A percentile compares a stretch with the other conserved stretches of the same genome.
phyloP scores from a whole-genome alignment of 2,888 invertebrate species.

The Cactoblastis cactorum region DNA sequence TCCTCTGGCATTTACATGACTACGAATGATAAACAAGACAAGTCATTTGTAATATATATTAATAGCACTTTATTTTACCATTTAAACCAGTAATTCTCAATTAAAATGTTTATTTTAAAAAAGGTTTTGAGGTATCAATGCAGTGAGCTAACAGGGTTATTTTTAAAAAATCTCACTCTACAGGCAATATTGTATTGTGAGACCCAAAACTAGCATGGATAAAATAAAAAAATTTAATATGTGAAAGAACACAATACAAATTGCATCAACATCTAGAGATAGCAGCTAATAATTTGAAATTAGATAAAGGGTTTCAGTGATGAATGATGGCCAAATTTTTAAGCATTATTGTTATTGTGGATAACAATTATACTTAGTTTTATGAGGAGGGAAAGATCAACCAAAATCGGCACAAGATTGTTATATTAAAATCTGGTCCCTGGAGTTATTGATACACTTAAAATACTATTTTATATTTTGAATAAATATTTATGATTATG shows the following conservation, averaged over 20 bases:
- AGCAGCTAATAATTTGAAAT: constrained; percentile 58
- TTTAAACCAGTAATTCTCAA: too few species aligned
- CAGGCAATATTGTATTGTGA: constrained; percentile 49
- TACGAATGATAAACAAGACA: too few species aligned
- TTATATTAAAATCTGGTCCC: too few species aligned
- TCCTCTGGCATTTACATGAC: too few species aligned
- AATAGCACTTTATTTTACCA: too few species aligned
- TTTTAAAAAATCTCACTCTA: constrained; percentile 25
- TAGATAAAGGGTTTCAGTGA: constrained; percentile 16
- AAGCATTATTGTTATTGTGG: background rate
- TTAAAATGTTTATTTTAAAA: background rate
- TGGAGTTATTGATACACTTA: too few species aligned
- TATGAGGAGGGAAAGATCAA: background rate
- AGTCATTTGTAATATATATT: too few species aligned
- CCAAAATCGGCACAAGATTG: constrained; percentile 1
- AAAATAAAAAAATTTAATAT: constrained; percentile 25
- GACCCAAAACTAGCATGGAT: constrained; percentile 26
- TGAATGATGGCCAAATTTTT: constrained; percentile 14
- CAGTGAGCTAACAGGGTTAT: constrained; percentile 13
- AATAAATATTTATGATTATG: background rate
- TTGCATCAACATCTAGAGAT: constrained; percentile 72
- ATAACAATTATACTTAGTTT: background rate
- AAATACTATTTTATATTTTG: background rate
- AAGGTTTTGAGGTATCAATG: constrained; percentile 13
- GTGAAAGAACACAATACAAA: constrained; percentile 45